A percentile compares a stretch with the other conserved stretches of the same genome.
phyloP scores from a whole-genome alignment of 2,888 invertebrate genomes.

The Meandrusa payeni region DNA sequence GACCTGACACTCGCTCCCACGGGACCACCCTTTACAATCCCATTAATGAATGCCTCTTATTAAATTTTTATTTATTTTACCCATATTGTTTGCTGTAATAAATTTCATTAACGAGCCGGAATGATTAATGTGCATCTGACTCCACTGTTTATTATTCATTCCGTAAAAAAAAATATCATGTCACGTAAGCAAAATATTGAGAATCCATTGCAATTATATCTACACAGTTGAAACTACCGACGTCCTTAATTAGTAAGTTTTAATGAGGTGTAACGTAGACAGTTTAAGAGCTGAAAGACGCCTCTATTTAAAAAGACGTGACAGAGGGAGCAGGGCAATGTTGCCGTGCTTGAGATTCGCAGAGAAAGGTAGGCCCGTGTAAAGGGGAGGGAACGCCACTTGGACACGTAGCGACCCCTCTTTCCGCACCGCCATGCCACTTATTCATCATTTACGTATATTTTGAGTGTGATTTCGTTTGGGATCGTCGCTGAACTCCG shows the following conservation, averaged over 20 bases:
- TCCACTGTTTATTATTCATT: slow-evolving; percentile 13
- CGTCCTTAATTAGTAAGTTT: slow-evolving; percentile 25
- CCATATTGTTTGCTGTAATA: slow-evolving; percentile 19
- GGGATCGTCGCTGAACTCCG: slow-evolving; percentile 59
- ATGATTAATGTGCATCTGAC: slow-evolving; percentile 24
- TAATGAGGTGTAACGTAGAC: slow-evolving; percentile 35
- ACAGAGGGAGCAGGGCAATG: slow-evolving; percentile 48
- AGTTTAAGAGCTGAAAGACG: slow-evolving; percentile 46
- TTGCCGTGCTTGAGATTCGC: slow-evolving; percentile 66
- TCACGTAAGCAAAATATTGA: slow-evolving; percentile 29
- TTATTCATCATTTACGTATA: slow-evolving; percentile 75
- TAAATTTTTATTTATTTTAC: slow-evolving; percentile 56
- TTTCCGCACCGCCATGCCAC: slow-evolving; percentile 46
- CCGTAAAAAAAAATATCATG: neutral
- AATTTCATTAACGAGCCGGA: slow-evolving; percentile 17
- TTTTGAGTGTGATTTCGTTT: slow-evolving; percentile 76
- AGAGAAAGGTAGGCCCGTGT: slow-evolving; percentile 45
- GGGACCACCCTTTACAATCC: slow-evolving; percentile 72
- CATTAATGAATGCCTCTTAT: slow-evolving; percentile 75
- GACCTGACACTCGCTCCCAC: slow-evolving; percentile 70
- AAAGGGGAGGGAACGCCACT: slow-evolving; percentile 48
- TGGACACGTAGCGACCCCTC: slow-evolving; percentile 65
- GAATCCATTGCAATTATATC: slow-evolving; percentile 35
- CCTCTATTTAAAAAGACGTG: slow-evolving; percentile 48
- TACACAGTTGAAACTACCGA: slow-evolving; percentile 12